Conservation (phyloP, 2,797 vertebrate species). For the Muscicapa striata region DNA sequence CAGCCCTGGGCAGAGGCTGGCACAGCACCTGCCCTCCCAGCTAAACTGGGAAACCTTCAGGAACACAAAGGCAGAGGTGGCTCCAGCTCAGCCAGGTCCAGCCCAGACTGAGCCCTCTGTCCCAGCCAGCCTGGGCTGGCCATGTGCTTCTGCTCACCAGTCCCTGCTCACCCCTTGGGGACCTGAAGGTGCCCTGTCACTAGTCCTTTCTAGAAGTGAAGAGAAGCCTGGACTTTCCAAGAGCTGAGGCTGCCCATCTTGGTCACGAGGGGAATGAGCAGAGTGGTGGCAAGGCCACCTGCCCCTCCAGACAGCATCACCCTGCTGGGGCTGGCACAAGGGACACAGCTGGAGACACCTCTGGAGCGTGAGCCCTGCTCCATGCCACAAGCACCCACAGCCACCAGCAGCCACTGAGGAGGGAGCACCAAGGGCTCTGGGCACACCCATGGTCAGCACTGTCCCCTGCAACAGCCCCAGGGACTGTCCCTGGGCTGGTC, state of each 20-base stretch:
- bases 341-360: not conserved
- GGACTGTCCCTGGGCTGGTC: not conserved
- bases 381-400: not conserved
- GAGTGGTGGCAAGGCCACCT: not conserved
- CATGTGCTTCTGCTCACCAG: accelerated
- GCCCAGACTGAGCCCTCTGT: not conserved
- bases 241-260: not conserved
- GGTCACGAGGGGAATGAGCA: not conserved
- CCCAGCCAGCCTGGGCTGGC: not conserved
- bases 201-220: not conserved
- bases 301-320: not conserved
- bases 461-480: not conserved
- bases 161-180: not conserved
- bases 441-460: not conserved
- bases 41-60: not conserved
- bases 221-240: not conserved
- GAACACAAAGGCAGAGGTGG: not conserved
- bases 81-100: not conserved
- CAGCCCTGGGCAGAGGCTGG: not conserved
- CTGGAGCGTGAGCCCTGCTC: accelerated
- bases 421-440: not conserved
- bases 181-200: not conserved
- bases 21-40: not conserved
- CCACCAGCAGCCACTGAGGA: not conserved
- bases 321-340: not conserved